Conservation (phyloP, 1,140 invertebrate genomes). For the Halesus radiatus region DNA sequence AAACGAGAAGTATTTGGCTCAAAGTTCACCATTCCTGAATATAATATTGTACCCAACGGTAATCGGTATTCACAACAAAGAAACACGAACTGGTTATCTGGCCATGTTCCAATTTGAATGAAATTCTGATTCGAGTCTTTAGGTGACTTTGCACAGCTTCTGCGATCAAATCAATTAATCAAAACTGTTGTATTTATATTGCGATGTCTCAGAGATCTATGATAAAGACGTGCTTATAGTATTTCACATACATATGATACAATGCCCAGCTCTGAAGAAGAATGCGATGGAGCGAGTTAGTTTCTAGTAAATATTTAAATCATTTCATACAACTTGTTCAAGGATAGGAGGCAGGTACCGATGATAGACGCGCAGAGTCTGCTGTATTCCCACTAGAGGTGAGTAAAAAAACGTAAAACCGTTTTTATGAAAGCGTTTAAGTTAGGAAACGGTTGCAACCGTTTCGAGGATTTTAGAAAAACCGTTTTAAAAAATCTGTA, state of each 20-base stretch:
- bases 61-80: slow-evolving; percentile 36
- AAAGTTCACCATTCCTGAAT: not conserved
- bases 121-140: not conserved
- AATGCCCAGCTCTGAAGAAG: too few species aligned
- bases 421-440: too few species aligned
- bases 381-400: not conserved
- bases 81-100: not conserved
- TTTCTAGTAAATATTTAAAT: not conserved
- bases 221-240: too few species aligned
- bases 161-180: not conserved
- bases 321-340: not conserved
- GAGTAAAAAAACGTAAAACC: too few species aligned
- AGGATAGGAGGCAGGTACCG: not conserved
- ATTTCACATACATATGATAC: too few species aligned
- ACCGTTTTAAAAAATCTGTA: too few species aligned
- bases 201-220: too few species aligned
- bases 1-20: not conserved
- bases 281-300: not conserved
- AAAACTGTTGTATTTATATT: too few species aligned
- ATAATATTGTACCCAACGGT: not conserved
- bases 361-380: not conserved
- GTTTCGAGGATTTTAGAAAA: too few species aligned
- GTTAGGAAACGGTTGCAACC: too few species aligned
- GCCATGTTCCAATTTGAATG: slow-evolving; percentile 14
- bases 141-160: not conserved